A percentile compares a stretch with the other conserved stretches of the same genome.
These are phyloP conservation scores for Brachyalestes nurse DNA, from an alignment of 2,797 vertebrate genomes.

Conservation along the genomic window DNA sequence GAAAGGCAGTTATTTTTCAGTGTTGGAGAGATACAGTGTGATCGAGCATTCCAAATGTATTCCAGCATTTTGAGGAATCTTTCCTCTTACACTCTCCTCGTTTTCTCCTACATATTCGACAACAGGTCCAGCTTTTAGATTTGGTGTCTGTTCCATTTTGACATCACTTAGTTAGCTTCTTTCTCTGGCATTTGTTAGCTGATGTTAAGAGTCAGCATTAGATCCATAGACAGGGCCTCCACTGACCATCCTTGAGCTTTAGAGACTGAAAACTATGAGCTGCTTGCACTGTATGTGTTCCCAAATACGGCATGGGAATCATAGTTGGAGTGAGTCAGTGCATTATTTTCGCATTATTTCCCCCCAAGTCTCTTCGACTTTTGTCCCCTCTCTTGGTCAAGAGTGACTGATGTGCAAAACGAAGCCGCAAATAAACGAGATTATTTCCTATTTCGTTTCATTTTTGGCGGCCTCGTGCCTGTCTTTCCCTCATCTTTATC, in stretches of 20 bases:
- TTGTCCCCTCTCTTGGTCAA: slow-evolving; percentile 28
- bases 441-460: slow-evolving; percentile 60
- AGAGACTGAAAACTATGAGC: slow-evolving; percentile 48
- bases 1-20: slow-evolving; percentile 84
- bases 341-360: slow-evolving; percentile 57
- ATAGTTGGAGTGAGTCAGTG: slow-evolving; percentile 69
- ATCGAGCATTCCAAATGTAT: slow-evolving; percentile 76
- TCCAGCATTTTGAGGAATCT: slow-evolving; percentile 60
- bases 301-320: slow-evolving; percentile 52
- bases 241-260: slow-evolving; percentile 36
- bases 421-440: slow-evolving; percentile 72
- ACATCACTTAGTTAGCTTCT: slow-evolving; percentile 9
- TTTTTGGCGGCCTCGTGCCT: not conserved
- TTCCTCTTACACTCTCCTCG: slow-evolving; percentile 6
- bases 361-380: slow-evolving; percentile 45
- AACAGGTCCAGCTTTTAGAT: slow-evolving; percentile 24
- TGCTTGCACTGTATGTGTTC: slow-evolving; percentile 65
- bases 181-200: slow-evolving; percentile 16
- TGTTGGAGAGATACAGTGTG: slow-evolving; percentile 91
- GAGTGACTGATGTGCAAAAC: slow-evolving; percentile 85
- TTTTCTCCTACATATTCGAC: not conserved
- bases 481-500: slow-evolving; percentile 3
- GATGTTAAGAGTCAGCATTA: slow-evolving; percentile 15
- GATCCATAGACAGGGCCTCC: slow-evolving; percentile 32
- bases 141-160: not conserved